A percentile compares a stretch with the other conserved stretches of the same genome.
phyloP scores from a whole-genome alignment of 2,113 vertebrate genomes.

The Salvelinus fontinalis region DNA sequence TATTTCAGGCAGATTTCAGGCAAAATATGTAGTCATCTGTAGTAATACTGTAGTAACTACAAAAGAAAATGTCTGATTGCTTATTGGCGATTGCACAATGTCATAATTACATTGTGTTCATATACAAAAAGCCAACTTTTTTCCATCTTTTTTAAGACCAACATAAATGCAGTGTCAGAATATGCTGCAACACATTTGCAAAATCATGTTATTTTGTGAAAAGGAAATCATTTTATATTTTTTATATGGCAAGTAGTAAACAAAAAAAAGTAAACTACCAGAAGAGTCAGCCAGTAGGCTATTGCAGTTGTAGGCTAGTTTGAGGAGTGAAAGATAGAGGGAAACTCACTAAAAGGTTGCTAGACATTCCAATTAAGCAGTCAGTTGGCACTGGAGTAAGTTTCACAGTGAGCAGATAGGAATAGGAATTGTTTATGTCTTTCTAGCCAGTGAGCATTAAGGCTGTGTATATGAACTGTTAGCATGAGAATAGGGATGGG shows the following conservation, averaged over 20 bases:
- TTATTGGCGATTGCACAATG: neutral
- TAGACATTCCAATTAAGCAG: constrained; percentile 6
- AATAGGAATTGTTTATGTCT: constrained; percentile 37
- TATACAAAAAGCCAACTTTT: neutral
- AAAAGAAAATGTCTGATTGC: neutral
- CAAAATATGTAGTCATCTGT: too few relatives aligned
- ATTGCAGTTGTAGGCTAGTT: neutral
- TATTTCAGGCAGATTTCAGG: too few relatives aligned
- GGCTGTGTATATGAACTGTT: constrained; percentile 43
- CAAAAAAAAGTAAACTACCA: neutral
- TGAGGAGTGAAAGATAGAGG: neutral
- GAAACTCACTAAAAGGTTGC: neutral
- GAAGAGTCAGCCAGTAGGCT: neutral
- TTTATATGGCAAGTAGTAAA: too few relatives aligned
- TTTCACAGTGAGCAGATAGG: constrained; percentile 64
- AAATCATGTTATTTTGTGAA: too few relatives aligned
- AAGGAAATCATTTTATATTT: too few relatives aligned
- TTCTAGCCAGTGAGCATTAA: too few relatives aligned
- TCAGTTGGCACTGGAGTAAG: constrained; percentile 13
- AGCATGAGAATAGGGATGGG: constrained; percentile 70
- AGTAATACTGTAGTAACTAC: neutral
- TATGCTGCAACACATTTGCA: too few relatives aligned
- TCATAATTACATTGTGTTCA: neutral
- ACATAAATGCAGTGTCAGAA: too few relatives aligned
- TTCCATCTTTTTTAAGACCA: too few relatives aligned